Evolutionary conservation across 2,888 invertebrate genomes (phyloP), one percentile per base, ranked within the genome.

Genomic region (Rhamphomyia laevipes): DNA sequence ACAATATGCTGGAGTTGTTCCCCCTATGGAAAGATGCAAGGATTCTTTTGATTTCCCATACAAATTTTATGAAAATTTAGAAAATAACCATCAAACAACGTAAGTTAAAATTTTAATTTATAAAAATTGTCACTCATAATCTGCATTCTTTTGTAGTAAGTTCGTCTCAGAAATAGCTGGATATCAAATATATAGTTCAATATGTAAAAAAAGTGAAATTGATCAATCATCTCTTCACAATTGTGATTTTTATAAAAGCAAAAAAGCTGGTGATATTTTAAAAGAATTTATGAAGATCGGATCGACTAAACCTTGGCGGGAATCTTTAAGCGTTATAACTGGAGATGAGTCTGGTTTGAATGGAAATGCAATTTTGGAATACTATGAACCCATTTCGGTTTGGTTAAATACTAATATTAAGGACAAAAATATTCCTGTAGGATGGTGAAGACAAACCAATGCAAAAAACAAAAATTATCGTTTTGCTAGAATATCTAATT

Each of bases 221-320:
- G 81, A 80, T 46, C 81, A 81, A 0, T 74, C 77, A 6, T 81
- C 82, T 9, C 74, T 93, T 9, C 83, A 90, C 49, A 79, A 84
- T 59, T 93, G 92, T 62, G 90, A 92, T 61, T 89, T 92, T 59
- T 87, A 85, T 66, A 75, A 80, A 58, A 88, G 82, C 58, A 76
- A 75, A 3, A 78, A 77, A 41, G 90, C 90, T 43, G 92, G 92
- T 47, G 78, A 81, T 56, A 73, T 79, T 17, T 64, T 85, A 10
- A 72, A 75, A 6, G 73, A 77, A 57, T 80, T 80, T 78, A 68
- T 81, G 48, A 73, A 76, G 59, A 71, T 83, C 73, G 86, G 86
- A 4, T 78, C 81, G 0, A 82, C 84, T 0, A 77, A 75, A 53
- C 81, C 84, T 1, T 87, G 86, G 86, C 81, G 80, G n/a, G 86